Conservation (phyloP, 2,888 invertebrate species). For the Philopedon plagiatum region DNA sequence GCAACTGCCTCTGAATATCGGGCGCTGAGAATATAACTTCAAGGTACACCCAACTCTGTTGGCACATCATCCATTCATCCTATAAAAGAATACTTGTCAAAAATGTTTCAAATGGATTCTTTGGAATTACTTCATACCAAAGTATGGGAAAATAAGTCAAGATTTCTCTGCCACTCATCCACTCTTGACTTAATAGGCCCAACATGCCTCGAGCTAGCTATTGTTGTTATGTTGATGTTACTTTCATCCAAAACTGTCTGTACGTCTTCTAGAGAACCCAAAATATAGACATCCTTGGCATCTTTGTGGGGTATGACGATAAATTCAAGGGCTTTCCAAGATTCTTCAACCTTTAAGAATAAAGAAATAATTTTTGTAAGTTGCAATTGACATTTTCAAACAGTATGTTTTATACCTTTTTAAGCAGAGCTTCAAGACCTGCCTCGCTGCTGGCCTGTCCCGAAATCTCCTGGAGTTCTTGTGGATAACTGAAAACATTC, state of each 20-base stretch:
- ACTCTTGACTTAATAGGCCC: constrained; percentile 87
- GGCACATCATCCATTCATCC: constrained; percentile 93
- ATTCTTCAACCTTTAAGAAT: constrained; percentile 78
- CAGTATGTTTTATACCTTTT: constrained; percentile 72
- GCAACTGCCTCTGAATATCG: constrained; percentile 93
- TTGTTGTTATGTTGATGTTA: constrained; percentile 88
- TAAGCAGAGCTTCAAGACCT: constrained; percentile 83
- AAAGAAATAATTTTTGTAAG: not conserved
- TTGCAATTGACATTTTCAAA: not conserved
- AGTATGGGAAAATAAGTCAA: constrained; percentile 87
- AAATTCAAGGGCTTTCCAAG: constrained; percentile 87
- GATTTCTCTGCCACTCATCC: constrained; percentile 84
- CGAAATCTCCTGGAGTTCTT: constrained; percentile 87
- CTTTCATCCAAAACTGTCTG: constrained; percentile 88
- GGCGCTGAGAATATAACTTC: constrained; percentile 96
- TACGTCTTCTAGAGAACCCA: constrained; percentile 89
- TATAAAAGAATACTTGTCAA: constrained; percentile 64
- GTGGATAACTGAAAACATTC: constrained; percentile 81
- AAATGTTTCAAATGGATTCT: not conserved
- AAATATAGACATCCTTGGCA: constrained; percentile 84
- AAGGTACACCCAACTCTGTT: constrained; percentile 94
- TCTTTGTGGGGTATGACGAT: constrained; percentile 85
- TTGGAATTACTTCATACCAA: constrained; percentile 72
- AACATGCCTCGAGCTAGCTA: constrained; percentile 88
- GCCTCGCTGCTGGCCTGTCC: constrained; percentile 92